These are phyloP conservation scores for Osmoderma eremita DNA, from an alignment of 2,888 invertebrate genomes.

Conservation along the genomic window DNA sequence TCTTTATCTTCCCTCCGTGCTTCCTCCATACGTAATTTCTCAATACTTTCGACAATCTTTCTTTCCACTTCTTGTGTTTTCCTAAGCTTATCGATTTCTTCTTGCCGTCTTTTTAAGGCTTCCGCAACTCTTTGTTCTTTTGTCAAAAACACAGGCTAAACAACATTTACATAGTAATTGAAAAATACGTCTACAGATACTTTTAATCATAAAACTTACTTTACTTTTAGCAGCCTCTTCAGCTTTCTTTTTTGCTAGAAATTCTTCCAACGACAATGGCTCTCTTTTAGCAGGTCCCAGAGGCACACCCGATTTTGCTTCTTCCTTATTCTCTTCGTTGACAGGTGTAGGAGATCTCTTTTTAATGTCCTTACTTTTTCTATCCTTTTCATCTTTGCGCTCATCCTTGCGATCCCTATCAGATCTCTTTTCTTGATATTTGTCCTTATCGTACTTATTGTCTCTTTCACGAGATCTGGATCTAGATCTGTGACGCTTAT, in stretches of 20 bases:
- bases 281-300: slow-evolving; percentile 69
- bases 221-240: slow-evolving; percentile 95
- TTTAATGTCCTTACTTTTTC: slow-evolving; percentile 55
- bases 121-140: slow-evolving; percentile 94
- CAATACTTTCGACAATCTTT: slow-evolving; percentile 57
- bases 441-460: slow-evolving; percentile 53
- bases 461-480: slow-evolving; percentile 60
- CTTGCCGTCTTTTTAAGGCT: slow-evolving; percentile 88
- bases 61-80: slow-evolving; percentile 76
- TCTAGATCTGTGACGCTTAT: slow-evolving; percentile 55
- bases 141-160: slow-evolving; percentile 90
- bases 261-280: slow-evolving; percentile 94
- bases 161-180: not conserved
- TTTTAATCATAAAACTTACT: slow-evolving; percentile 60
- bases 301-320: slow-evolving; percentile 54
- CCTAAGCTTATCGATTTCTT: slow-evolving; percentile 85
- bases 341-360: slow-evolving; percentile 60
- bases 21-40: slow-evolving; percentile 55
- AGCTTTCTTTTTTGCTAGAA: slow-evolving; percentile 94
- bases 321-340: slow-evolving; percentile 61
- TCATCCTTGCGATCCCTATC: slow-evolving; percentile 47
- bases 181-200: not conserved
- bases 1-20: slow-evolving; percentile 58
- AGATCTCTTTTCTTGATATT: slow-evolving; percentile 51
- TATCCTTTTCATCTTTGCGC: slow-evolving; percentile 52